Evolutionary conservation across 2,888 invertebrate genomes (phyloP).

Genomic region (Agriopis marginaria): DNA sequence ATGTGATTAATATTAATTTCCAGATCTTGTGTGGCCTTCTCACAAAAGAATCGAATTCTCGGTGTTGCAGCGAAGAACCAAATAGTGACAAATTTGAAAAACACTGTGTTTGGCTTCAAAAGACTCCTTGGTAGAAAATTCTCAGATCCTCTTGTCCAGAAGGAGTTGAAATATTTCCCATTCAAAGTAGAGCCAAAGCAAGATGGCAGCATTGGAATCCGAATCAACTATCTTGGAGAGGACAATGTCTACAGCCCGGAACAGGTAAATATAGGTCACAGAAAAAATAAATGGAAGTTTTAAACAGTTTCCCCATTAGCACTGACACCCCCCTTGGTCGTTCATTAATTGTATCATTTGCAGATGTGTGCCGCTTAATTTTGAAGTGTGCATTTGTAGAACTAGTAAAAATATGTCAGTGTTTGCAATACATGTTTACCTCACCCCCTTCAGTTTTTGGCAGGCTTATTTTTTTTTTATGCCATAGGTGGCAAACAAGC

Average conservation of each 20-base stretch:
- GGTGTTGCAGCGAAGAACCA: conserved; percentile 99
- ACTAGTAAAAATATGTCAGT: too few relatives aligned
- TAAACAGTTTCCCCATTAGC: too few relatives aligned
- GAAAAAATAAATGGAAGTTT: too few relatives aligned
- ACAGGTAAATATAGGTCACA: conserved; percentile 84
- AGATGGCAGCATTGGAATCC: conserved; percentile 94
- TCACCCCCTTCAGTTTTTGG: too few relatives aligned
- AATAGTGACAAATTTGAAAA: conserved; percentile 98
- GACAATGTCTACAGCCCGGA: conserved; percentile 95
- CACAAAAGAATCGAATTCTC: conserved; percentile 95
- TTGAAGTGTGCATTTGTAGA: too few relatives aligned
- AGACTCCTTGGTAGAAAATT: conserved; percentile 96
- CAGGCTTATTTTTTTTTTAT: too few relatives aligned
- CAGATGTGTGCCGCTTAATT: too few relatives aligned
- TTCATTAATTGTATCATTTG: too few relatives aligned
- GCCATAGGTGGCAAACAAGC: too few relatives aligned
- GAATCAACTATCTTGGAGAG: conserved; percentile 95
- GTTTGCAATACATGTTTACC: too few relatives aligned
- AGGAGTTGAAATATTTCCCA: conserved; percentile 92
- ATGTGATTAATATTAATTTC: conserved; percentile 51
- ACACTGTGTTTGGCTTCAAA: conserved; percentile 98
- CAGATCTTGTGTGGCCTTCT: conserved; percentile 98
- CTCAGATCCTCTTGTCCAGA: conserved; percentile 94
- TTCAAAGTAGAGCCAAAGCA: conserved; percentile 91
- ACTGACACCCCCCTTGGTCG: too few relatives aligned